Percentiles rank a stretch among this genome's conserved stretches.
Conservation (phyloP, 2,888 invertebrate species). For the Melikaiella ostensackeni region DNA sequence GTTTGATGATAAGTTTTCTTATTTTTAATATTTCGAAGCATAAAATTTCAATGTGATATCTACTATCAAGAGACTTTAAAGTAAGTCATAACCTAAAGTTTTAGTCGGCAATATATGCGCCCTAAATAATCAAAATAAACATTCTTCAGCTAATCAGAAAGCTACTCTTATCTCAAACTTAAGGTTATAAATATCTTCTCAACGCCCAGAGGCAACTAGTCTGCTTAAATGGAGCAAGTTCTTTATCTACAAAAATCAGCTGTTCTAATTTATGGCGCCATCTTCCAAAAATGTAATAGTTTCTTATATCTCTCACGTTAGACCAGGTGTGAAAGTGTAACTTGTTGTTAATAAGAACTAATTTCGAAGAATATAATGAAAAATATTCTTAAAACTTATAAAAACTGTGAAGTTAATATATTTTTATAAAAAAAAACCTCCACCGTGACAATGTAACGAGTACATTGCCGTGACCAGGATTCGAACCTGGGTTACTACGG, state of each 20-base stretch:
- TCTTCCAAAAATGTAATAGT: not conserved
- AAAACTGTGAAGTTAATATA: not conserved
- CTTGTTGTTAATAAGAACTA: not conserved
- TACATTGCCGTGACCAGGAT: slow-evolving; percentile 58
- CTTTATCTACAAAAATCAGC: not conserved
- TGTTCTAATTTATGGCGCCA: not conserved
- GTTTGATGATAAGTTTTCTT: too few species aligned
- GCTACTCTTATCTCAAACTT: not conserved
- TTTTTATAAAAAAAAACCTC: slow-evolving; percentile 1
- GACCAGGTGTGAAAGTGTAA: not conserved
- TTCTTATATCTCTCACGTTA: not conserved
- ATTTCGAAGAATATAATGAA: too few species aligned
- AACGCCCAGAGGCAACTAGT: not conserved
- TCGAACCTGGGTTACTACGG: slow-evolving; percentile 78
- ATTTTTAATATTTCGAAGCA: too few species aligned
- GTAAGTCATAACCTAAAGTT: not conserved
- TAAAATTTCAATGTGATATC: not conserved
- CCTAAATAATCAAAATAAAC: not conserved
- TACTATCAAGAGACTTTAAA: not conserved
- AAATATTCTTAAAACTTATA: not conserved
- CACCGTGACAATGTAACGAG: slow-evolving; percentile 25
- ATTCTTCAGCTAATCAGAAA: not conserved
- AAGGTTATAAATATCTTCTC: not conserved
- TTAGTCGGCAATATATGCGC: not conserved
- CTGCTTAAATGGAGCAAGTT: not conserved